These are phyloP conservation scores for Caenorhabditis sulstoni DNA, from an alignment of 2,888 invertebrate species.

Conservation along the genomic window DNA sequence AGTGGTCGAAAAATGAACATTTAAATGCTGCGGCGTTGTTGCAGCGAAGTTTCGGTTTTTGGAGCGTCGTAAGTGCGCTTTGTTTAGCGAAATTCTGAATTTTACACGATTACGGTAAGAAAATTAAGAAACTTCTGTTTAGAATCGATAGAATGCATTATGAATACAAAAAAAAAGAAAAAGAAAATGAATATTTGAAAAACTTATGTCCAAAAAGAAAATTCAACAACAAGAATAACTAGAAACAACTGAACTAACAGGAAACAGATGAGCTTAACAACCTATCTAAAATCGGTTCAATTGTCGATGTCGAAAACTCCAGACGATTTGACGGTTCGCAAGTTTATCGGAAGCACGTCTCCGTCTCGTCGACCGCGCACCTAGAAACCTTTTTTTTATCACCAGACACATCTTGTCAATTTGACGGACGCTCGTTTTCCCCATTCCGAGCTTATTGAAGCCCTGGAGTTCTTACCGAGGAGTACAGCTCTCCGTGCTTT, in stretches of 20 bases:
- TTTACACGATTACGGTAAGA: too few species aligned
- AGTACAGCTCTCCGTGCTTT: conserved; percentile 62
- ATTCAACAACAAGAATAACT: conserved; percentile 13
- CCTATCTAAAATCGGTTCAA: conserved; percentile 18
- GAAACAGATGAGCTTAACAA: conserved; percentile 1
- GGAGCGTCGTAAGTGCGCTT: neutral
- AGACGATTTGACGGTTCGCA: conserved; percentile 56
- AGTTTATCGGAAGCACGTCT: conserved; percentile 70
- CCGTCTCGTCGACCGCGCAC: conserved; percentile 47
- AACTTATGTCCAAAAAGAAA: too few species aligned
- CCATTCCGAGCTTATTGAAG: neutral
- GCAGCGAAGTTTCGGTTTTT: too few species aligned
- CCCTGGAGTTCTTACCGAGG: conserved; percentile 11
- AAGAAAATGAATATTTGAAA: too few species aligned
- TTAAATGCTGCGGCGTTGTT: too few species aligned
- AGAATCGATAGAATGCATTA: too few species aligned
- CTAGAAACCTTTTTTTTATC: conserved; percentile 10
- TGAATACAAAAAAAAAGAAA: conserved; percentile 8
- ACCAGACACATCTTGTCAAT: too few species aligned
- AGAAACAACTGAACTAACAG: conserved; percentile 20
- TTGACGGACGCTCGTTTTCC: neutral
- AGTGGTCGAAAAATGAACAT: neutral
- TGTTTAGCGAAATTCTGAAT: too few species aligned
- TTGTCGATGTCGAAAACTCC: too few species aligned
- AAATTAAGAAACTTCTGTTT: too few species aligned